A percentile compares a stretch with the other conserved stretches of the same genome.
Evolutionary conservation across 2,888 invertebrate genomes (phyloP).

Genomic region (Diarsia mendica): DNA sequence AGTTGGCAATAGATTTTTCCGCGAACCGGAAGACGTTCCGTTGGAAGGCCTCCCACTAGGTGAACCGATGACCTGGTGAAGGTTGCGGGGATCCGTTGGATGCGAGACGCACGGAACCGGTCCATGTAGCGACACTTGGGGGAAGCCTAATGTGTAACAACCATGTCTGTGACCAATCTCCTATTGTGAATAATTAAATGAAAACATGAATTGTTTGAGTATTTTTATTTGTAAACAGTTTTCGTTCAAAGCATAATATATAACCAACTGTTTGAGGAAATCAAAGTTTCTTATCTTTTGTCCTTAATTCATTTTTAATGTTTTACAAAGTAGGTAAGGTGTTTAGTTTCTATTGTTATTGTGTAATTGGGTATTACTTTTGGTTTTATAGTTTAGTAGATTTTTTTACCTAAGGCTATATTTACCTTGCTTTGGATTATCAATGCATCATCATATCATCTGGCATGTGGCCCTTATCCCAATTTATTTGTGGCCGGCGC

Average conservation of each 20-base stretch:
- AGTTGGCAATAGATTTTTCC: not conserved
- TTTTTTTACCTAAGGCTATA: no score
- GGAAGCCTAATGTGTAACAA: not conserved
- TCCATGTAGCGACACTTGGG: no score
- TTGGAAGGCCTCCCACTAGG: no score
- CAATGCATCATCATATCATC: no score
- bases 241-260: slow-evolving; percentile 36
- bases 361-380: not conserved
- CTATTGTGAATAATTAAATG: slow-evolving; percentile 1
- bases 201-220: slow-evolving; percentile 16
- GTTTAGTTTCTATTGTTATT: slow-evolving; percentile 3
- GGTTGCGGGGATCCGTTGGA: no score
- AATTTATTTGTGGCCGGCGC: no score
- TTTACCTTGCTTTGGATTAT: no score
- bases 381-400: no score
- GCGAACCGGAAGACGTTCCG: no score
- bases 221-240: slow-evolving; percentile 29
- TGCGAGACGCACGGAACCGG: no score
- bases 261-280: slow-evolving; percentile 43
- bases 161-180: not conserved
- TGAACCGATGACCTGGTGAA: no score
- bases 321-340: slow-evolving; percentile 18
- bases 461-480: no score
- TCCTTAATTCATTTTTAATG: slow-evolving; percentile 48
- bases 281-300: slow-evolving; percentile 39